These are phyloP conservation scores for Spheniscus humboldti DNA, from an alignment of 2,797 vertebrate genomes.

Conservation along the genomic window DNA sequence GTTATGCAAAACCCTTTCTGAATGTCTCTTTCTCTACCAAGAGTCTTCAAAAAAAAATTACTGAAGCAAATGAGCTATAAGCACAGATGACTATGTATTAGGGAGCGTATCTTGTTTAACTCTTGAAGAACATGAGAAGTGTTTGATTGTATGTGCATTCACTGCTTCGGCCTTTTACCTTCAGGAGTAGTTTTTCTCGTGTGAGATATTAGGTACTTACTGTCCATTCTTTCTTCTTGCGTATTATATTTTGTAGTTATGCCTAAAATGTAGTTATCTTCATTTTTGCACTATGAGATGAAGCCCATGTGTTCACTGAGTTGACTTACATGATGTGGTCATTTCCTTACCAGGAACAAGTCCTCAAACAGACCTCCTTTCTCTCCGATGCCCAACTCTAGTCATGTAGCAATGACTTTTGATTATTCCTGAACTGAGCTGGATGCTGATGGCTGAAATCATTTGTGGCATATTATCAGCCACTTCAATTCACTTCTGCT, in stretches of 20 bases:
- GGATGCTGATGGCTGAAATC: constrained; percentile 18
- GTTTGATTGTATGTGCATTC: not conserved
- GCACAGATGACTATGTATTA: not conserved
- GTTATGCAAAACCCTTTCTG: not conserved
- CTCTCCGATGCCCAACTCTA: not conserved
- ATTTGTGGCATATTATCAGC: constrained; percentile 10
- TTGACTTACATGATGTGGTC: not conserved
- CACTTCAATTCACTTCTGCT: constrained; percentile 26
- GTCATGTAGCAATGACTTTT: not conserved
- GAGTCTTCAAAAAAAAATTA: not conserved
- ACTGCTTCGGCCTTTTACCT: not conserved
- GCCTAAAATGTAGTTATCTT: not conserved
- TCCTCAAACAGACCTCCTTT: not conserved
- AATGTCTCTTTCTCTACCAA: not conserved
- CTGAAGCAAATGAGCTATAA: not conserved
- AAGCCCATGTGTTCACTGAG: not conserved
- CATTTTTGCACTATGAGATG: not conserved
- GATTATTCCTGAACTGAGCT: not conserved
- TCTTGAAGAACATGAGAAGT: not conserved
- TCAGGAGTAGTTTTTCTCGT: not conserved
- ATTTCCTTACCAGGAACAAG: not conserved
- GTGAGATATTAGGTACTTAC: not conserved
- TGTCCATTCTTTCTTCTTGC: not conserved
- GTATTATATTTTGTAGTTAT: not conserved
- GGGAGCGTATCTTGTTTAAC: not conserved